Evolutionary conservation across 2,113 vertebrate species (phyloP), one percentile per base, ranked within the genome.

Genomic region (Puma concolor): DNA sequence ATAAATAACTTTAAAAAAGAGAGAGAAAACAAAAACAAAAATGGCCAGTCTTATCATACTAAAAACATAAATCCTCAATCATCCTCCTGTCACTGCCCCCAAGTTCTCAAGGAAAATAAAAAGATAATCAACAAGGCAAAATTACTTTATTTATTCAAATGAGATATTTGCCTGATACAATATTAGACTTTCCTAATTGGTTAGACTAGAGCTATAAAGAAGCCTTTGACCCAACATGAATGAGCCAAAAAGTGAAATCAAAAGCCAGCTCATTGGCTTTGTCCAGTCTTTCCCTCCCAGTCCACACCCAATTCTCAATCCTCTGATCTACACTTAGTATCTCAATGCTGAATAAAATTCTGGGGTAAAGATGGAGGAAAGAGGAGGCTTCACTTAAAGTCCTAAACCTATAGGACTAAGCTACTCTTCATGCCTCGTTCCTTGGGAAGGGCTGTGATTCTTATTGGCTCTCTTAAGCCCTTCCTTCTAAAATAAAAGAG

Each of bases 91-190:
- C 38, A 41, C 67, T 63, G 16, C 11, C 19, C 17, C 21, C 1
- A 25, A 33, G 7, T 48, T 84, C 11, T 17, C 84, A 74, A 95
- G 33, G 7, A 76, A 95, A 97, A 94, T 57, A 85, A 63, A 76
- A 82, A 60, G 25, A n/a, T 38, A 94, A 72, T 82, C 69, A 25
- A 74, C n/a, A 16, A 64, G 7, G 50, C 16, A 89, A 95, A 87
- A 92, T 90, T 88, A 79, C 71, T 95, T 94, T 4, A 79, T 94
- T 97, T 94, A 89, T 38, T 95, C 88, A 82, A 77, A 95, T 76
- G 29, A 86, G 1, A 33, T 74, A 23, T 94, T 67, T 91, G 81
- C 64, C 80, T 91, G 38, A 94, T 77, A 80, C 0, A 67, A n/a
- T 71, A 83, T 83, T 63, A 72, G 5, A 87, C 27, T 83, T 63